Evolutionary conservation across 30 jellyfish, hydroid and myxozoan genomes (phyloP).

Genomic region (Pseudorhiza aurosa): DNA sequence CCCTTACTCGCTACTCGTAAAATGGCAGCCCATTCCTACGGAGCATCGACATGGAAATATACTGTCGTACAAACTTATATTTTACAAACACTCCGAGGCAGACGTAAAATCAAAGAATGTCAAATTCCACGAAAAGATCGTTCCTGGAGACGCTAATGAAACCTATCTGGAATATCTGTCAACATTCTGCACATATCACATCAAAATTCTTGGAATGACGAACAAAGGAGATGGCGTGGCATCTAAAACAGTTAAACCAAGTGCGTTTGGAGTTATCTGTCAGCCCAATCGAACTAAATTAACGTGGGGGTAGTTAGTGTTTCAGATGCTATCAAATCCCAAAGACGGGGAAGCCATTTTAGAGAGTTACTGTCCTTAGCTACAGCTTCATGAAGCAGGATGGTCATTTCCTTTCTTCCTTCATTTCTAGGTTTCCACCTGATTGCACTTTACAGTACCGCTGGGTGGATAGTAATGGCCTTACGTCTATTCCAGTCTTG

Average conservation of each 20-base stretch:
- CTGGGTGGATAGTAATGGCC: too few species aligned
- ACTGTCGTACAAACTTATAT: conserved; percentile 25
- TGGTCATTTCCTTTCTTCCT: too few species aligned
- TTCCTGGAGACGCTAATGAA: neutral
- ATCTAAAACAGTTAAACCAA: conserved; percentile 29
- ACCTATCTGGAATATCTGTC: conserved; percentile 39
- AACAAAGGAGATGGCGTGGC: conserved; percentile 30
- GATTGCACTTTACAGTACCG: too few species aligned
- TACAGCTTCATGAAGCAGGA: too few species aligned
- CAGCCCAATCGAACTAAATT: too few species aligned
- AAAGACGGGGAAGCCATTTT: too few species aligned
- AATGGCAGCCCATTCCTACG: conserved; percentile 53
- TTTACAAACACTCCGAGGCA: conserved; percentile 29
- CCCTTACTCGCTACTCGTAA: conserved; percentile 36
- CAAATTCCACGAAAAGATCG: neutral
- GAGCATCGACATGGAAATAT: conserved; percentile 43
- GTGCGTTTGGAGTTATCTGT: neutral
- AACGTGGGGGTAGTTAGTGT: too few species aligned
- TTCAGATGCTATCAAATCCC: too few species aligned
- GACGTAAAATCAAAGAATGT: neutral
- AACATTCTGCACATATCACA: conserved; percentile 44
- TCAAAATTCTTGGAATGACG: conserved; percentile 29
- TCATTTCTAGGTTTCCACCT: too few species aligned
- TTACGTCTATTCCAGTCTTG: too few species aligned
- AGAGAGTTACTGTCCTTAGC: too few species aligned